Evolutionary conservation across 2,888 invertebrate genomes (phyloP).

Genomic region (Cephonodes hylas): DNA sequence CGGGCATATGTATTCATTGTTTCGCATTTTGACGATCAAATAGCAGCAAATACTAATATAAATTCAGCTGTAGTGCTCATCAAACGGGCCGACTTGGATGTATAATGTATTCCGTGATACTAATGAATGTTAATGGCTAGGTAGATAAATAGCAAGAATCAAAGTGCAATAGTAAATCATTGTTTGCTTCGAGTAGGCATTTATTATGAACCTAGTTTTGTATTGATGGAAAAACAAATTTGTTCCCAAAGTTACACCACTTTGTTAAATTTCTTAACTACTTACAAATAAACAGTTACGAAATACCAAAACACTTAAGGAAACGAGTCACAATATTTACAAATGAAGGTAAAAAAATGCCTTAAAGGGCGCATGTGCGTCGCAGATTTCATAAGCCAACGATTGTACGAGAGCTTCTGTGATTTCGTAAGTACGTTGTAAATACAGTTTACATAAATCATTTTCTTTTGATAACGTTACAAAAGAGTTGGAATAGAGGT

Average conservation of each 20-base stretch:
- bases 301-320: conserved; percentile 21
- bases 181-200: background rate
- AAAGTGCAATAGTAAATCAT: conserved; percentile 20
- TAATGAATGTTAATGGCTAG: conserved; percentile 1
- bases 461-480: background rate
- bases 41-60: conserved; percentile 1
- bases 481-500: background rate
- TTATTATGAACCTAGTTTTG: background rate
- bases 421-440: background rate
- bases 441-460: background rate
- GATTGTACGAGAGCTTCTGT: background rate
- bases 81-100: background rate
- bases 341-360: conserved; percentile 43
- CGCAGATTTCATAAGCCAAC: conserved; percentile 42
- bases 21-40: background rate
- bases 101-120: background rate
- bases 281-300: background rate
- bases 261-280: too few relatives aligned
- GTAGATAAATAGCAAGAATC: conserved; percentile 20
- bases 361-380: conserved; percentile 47
- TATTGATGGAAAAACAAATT: too few relatives aligned
- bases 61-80: background rate
- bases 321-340: conserved; percentile 58
- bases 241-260: too few relatives aligned
- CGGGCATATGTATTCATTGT: background rate